Base-by-base conservation (phyloP, 2,888 invertebrate species). In the Deilephila porcellus region DNA sequence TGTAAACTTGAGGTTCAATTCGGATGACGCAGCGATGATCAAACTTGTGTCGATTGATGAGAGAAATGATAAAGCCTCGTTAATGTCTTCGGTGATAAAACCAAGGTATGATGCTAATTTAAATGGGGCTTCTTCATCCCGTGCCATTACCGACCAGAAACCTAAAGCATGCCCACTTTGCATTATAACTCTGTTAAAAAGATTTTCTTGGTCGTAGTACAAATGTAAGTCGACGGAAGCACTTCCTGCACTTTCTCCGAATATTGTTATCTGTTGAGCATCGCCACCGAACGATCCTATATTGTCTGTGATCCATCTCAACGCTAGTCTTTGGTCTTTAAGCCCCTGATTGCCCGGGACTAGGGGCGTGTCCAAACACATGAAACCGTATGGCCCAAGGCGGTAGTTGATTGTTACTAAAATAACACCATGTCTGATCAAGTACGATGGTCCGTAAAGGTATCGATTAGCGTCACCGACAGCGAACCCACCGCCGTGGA, bases 201-300 rank as follows among this genome's bases (percentile, higher is more conserved):
- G 74, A 52, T 83, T 85, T 76, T 88, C 87, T 53, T 85, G 62
- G 3, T 80, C 78, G n/a, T 85, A 88, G 19, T 81, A 70, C 19
- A 91, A 76, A 34, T 90, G 90, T 0, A 87, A 77, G 77, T 89
- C 87, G 1, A 86, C 86, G 0, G 90, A 86, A 32, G 56, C 75
- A 5, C 78, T 86, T 0, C 91, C 91, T 53, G 91, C 88, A 73
- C 91, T 91, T 52, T 88, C 85, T 3, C 91, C 91, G 74, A 83
- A 85, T 73, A 91, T 73, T 0, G 91, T 91, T 29, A 91, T 87
- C 75, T 86, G 81, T 32, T 83, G 79, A 1, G 75, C 74, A 73
- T 91, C 87, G 17, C 91, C 92, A 8, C 91, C 90, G 76, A 92
- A 92, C 1, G 86, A 79, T 70, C 80, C 86, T 60, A 91, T 91